Percentiles rank a stretch among this genome's conserved stretches.
phyloP scores from a whole-genome alignment of 1,140 invertebrate species.

The Heliconius melpomene region DNA sequence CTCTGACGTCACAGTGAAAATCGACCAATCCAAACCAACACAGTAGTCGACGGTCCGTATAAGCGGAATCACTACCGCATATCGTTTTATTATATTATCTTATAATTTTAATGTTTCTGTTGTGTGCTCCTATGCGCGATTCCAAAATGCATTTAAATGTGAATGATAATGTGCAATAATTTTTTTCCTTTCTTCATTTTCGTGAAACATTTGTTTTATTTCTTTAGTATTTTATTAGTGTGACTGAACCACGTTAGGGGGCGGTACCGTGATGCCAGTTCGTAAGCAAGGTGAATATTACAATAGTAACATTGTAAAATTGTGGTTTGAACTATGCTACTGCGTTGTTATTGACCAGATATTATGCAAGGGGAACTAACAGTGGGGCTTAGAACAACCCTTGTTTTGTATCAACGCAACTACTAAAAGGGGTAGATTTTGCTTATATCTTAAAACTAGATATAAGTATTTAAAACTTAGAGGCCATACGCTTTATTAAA shows the following conservation, averaged over 20 bases:
- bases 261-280: slow-evolving; percentile 81
- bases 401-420: slow-evolving; percentile 4
- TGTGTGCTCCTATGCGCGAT: slow-evolving; percentile 61
- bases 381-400: slow-evolving; percentile 15
- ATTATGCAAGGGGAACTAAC: slow-evolving; percentile 37
- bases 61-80: slow-evolving; percentile 67
- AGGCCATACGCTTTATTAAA: slow-evolving; percentile 32
- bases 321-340: slow-evolving; percentile 28
- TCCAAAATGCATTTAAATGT: slow-evolving; percentile 63
- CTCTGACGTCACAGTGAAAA: slow-evolving; percentile 78
- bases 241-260: slow-evolving; percentile 74
- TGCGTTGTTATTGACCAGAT: slow-evolving; percentile 29
- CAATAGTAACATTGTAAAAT: slow-evolving; percentile 40
- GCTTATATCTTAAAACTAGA: slow-evolving; percentile 4
- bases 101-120: slow-evolving; percentile 73
- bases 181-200: slow-evolving; percentile 43
- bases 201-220: slow-evolving; percentile 68
- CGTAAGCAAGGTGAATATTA: slow-evolving; percentile 80
- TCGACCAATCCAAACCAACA: slow-evolving; percentile 76
- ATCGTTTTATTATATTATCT: slow-evolving; percentile 56
- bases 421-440: slow-evolving; percentile 6
- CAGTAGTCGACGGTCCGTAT: slow-evolving; percentile 69
- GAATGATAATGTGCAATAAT: slow-evolving; percentile 71
- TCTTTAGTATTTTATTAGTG: slow-evolving; percentile 66
- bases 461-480: slow-evolving; percentile 1